Conservation (phyloP, 2,113 vertebrate genomes). For the Elanoides forficatus region DNA sequence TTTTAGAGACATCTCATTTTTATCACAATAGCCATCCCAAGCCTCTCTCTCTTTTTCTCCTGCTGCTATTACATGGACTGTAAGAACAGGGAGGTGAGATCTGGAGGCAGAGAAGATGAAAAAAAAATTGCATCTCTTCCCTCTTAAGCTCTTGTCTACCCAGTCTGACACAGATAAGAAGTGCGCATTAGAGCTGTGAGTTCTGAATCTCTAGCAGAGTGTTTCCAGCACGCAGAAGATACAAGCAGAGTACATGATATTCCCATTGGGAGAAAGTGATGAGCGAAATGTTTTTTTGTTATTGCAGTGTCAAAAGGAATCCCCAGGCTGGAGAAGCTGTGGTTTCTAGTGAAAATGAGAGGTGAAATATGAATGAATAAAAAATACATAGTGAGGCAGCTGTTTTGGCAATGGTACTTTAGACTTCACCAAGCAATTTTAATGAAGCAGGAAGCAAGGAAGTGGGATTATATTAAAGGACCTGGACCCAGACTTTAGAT, state of each 20-base stretch:
- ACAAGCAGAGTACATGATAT: not conserved
- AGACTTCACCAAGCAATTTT: not conserved
- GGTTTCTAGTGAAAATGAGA: not conserved
- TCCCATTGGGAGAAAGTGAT: not conserved
- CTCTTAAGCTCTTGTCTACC: not conserved
- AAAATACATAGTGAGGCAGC: not conserved
- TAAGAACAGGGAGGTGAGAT: not conserved
- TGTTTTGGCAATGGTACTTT: not conserved
- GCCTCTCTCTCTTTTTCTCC: not conserved
- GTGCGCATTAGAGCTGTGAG: fast-evolving
- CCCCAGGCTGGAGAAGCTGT: not conserved
- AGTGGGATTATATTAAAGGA: not conserved
- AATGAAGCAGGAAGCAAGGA: not conserved
- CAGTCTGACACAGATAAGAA: not conserved
- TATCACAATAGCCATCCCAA: not conserved
- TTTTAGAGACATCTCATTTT: not conserved
- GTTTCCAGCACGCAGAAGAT: not conserved
- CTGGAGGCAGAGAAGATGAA: not conserved
- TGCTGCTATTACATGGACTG: not conserved
- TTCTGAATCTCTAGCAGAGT: not conserved
- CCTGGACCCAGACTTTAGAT: not conserved
- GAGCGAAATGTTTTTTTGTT: not conserved
- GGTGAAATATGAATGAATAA: not conserved
- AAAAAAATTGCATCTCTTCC: not conserved
- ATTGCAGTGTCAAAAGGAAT: not conserved